Percentiles rank a stretch among this genome's conserved stretches.
Conservation (phyloP, 2,113 vertebrate species). For the Cryptomyrus ogoouensis region DNA sequence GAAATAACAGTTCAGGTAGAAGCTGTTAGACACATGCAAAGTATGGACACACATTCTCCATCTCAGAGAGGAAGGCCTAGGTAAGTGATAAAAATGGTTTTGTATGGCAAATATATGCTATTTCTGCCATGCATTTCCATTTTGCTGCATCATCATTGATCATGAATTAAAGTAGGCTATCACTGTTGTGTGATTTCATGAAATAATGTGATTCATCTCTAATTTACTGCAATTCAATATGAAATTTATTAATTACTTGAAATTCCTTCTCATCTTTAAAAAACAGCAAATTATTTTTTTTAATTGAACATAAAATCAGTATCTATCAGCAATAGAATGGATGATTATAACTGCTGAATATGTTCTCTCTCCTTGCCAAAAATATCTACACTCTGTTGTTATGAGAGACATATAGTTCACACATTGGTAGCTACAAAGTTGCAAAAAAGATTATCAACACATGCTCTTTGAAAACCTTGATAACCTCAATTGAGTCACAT, state of each 20-base stretch:
- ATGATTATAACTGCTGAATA: not conserved
- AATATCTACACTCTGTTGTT: not conserved
- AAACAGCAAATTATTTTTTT: not conserved
- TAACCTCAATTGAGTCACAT: no score
- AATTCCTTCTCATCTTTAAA: not conserved
- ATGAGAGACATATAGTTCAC: not conserved
- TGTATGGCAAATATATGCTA: not conserved
- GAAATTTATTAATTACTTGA: not conserved
- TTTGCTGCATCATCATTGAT: not conserved
- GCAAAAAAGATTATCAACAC: no score
- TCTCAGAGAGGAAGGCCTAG: not conserved
- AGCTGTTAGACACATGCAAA: not conserved
- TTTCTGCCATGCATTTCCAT: not conserved
- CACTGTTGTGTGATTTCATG: not conserved
- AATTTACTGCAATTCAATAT: not conserved
- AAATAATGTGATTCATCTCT: not conserved
- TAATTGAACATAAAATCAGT: not conserved
- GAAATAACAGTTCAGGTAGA: not conserved
- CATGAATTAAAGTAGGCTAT: not conserved
- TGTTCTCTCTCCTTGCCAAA: not conserved
- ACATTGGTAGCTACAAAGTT: not conserved
- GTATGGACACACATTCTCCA: not conserved
- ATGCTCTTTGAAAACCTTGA: no score
- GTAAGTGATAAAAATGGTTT: not conserved
- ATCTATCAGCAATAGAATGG: not conserved